phyloP scores from a whole-genome alignment of 1,140 invertebrate genomes.

The Lucilia sericata region DNA sequence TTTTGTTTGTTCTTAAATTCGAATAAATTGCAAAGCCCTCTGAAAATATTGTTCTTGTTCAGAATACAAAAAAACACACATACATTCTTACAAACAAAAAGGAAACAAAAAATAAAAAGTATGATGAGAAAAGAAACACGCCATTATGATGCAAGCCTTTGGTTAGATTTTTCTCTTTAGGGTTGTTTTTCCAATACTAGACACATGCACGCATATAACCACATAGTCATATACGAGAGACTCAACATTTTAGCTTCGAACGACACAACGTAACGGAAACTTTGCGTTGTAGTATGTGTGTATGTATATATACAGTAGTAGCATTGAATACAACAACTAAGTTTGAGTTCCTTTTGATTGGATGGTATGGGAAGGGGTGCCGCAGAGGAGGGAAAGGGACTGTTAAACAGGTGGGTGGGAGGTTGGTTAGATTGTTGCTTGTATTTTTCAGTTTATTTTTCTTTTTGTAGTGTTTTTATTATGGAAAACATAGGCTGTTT shows the following conservation, averaged over 20 bases:
- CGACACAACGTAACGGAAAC: background rate
- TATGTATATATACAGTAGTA: too few species aligned
- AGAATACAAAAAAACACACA: background rate
- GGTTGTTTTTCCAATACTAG: conserved; percentile 4
- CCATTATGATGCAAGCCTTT: conserved; percentile 6
- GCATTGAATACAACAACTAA: too few species aligned
- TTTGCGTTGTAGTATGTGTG: background rate
- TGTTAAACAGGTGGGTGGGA: too few species aligned
- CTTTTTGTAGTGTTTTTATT: too few species aligned
- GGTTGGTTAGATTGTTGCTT: too few species aligned
- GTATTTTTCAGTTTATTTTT: too few species aligned
- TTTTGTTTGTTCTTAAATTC: too few species aligned
- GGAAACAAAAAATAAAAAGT: background rate
- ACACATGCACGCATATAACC: background rate
- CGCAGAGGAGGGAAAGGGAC: too few species aligned
- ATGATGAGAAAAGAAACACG: background rate
- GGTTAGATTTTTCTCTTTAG: conserved; percentile 23
- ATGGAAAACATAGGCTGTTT: too few species aligned
- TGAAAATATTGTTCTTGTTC: background rate
- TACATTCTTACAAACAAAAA: background rate
- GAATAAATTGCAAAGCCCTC: background rate
- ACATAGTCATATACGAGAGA: background rate
- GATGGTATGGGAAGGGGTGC: too few species aligned
- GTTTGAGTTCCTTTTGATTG: too few species aligned
- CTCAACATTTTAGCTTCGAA: background rate